phyloP scores from a whole-genome alignment of 2,888 invertebrate genomes.

The Dimorphilus gyrociliatus region DNA sequence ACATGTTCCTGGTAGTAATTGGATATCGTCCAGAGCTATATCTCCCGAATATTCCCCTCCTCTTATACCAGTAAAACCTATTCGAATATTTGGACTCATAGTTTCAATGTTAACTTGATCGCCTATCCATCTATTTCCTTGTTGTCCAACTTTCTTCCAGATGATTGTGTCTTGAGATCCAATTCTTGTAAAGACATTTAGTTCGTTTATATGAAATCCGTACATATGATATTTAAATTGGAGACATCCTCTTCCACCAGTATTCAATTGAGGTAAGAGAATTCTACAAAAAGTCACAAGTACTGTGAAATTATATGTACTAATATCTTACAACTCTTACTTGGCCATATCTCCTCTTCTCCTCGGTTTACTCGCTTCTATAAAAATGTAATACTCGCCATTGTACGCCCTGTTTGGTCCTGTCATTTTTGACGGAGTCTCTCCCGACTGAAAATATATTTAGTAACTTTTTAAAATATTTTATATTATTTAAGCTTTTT shows the following conservation, averaged over 20 bases:
- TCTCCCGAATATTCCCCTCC: slow-evolving; percentile 10
- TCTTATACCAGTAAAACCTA: slow-evolving; percentile 9
- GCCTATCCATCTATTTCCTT: too few species aligned
- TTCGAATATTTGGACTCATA: too few species aligned
- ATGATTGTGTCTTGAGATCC: too few species aligned
- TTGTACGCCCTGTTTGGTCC: slow-evolving; percentile 9
- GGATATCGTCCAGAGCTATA: slow-evolving; percentile 9
- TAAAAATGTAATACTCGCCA: slow-evolving; percentile 50
- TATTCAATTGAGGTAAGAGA: slow-evolving; percentile 2
- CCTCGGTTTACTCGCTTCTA: slow-evolving; percentile 53
- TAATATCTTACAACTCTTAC: slow-evolving; percentile 1
- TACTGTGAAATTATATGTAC: too few species aligned
- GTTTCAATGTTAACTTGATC: too few species aligned
- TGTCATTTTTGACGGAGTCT: slow-evolving; percentile 9
- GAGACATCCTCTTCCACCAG: slow-evolving; percentile 14
- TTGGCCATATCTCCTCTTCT: slow-evolving; percentile 48
- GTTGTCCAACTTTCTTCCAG: too few species aligned
- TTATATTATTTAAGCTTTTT: slow-evolving; percentile 11
- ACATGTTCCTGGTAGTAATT: slow-evolving; percentile 1
- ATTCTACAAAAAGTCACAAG: too few species aligned
- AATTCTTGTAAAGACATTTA: slow-evolving; percentile 13
- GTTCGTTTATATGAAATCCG: slow-evolving; percentile 19
- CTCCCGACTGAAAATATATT: slow-evolving; percentile 14
- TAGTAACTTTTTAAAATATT: slow-evolving; percentile 7
- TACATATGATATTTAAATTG: slow-evolving; percentile 29